phyloP scores from a whole-genome alignment of 2,113 vertebrate genomes.

The Neodontobutis hainanensis region DNA sequence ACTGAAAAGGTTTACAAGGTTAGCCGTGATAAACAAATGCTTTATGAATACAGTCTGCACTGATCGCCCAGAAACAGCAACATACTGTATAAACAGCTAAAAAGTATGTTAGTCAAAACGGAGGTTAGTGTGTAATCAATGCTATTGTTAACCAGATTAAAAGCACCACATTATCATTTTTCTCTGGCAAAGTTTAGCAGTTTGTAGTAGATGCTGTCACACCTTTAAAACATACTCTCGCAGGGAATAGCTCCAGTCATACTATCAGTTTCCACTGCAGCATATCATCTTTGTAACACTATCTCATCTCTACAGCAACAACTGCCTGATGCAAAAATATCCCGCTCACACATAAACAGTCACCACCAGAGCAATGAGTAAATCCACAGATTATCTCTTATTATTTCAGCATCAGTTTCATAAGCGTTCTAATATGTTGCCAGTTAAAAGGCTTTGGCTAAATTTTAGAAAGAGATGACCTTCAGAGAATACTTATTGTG shows the following conservation, averaged over 20 bases:
- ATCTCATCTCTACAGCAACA: background rate
- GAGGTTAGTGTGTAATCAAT: too few species aligned
- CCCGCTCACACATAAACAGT: conserved; percentile 1
- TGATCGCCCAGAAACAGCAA: too few species aligned
- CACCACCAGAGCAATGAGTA: conserved; percentile 18
- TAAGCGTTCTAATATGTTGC: conserved; percentile 42
- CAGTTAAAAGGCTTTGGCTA: conserved; percentile 33
- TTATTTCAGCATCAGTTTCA: conserved; percentile 33
- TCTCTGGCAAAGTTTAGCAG: background rate
- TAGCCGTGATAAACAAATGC: background rate
- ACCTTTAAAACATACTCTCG: too few species aligned
- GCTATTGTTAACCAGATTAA: too few species aligned
- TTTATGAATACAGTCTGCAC: background rate
- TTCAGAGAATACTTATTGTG: conserved; percentile 12
- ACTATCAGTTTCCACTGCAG: background rate
- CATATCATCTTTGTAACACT: background rate
- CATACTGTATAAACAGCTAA: too few species aligned
- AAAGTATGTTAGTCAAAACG: too few species aligned
- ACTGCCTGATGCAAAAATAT: conserved; percentile 21
- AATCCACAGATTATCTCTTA: conserved; percentile 47
- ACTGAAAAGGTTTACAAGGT: conserved; percentile 1
- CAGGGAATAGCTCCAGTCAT: background rate
- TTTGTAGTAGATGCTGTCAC: background rate
- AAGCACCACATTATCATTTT: background rate
- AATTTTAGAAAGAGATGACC: conserved; percentile 17